Evolutionary conservation across 2,888 invertebrate genomes (phyloP).

Genomic region (Periphyllus acericola): DNA sequence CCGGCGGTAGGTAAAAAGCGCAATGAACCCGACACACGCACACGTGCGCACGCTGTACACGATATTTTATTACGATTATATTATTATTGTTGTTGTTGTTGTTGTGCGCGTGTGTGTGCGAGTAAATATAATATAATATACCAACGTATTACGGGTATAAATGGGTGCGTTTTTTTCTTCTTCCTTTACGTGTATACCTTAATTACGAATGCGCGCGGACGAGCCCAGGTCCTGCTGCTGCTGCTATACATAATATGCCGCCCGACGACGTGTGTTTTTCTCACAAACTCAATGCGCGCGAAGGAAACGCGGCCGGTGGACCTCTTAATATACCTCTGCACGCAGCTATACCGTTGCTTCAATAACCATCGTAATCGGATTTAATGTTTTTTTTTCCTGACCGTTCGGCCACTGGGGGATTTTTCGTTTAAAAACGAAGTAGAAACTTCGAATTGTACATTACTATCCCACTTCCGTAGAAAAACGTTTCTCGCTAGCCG

Average conservation of each 20-base stretch:
- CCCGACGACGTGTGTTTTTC: neutral
- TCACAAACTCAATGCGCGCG: neutral
- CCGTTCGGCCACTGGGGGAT: neutral
- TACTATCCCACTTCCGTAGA: too few species aligned
- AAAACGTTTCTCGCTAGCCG: too few species aligned
- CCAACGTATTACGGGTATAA: slow-evolving; percentile 2
- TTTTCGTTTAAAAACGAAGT: too few species aligned
- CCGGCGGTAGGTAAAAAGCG: slow-evolving; percentile 25
- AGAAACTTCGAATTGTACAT: too few species aligned
- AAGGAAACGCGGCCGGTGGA: neutral
- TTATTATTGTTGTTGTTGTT: neutral
- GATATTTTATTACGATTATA: slow-evolving; percentile 2
- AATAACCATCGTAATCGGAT: neutral
- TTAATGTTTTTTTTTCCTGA: neutral
- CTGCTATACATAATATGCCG: neutral
- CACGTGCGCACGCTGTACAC: neutral
- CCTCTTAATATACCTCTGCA: neutral
- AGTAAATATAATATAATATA: neutral
- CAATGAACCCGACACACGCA: slow-evolving; percentile 40
- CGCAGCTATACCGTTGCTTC: too few species aligned
- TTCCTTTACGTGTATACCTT: neutral
- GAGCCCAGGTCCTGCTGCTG: neutral
- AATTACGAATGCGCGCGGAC: slow-evolving; percentile 22
- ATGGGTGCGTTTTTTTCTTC: slow-evolving; percentile 10
- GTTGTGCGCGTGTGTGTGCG: neutral